Evolutionary conservation across 2,113 vertebrate species (phyloP), one percentile per base, ranked within the genome.

Genomic region (Glaucomys volans): DNA sequence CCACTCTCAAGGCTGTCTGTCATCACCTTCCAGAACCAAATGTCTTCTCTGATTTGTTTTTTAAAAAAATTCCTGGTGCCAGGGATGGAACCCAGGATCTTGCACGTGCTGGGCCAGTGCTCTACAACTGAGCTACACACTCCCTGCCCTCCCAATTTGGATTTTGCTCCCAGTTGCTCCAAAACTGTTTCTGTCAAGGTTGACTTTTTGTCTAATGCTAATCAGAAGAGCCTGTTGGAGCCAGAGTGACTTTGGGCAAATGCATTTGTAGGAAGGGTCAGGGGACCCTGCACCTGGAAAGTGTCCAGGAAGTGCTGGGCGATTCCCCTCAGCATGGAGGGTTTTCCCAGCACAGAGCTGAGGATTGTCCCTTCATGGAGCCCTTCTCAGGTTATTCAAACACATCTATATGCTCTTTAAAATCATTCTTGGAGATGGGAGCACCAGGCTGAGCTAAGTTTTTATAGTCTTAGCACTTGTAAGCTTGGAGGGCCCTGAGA

Each of bases 401-500:
- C 32, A 44, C 9, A 47, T 47, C 18, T 22, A 4, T 22, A 4
- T 30, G 52, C 40, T 83, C 90, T 94, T 91, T 62, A 79, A 57
- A 80, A 20, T 75, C 54, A 1, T 30, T 28, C 30, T 24, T 52
- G 18, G 32, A 79, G 59, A n/a, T 0, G 0, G 14, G 22, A 40
- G 24, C 32, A 40, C 57, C 30, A 8, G 47, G 30, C 13, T 50
- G 57, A 32, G 69, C 47, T n/a, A 40, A 44, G 28, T 30, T 30
- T 67, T 89, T 50, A 47, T 75, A 44, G 16, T 52, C 62, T 77
- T 62, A 62, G 57, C 52, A 44, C 79, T 86, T 5, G n/a, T 18
- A 37, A 77, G 5, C 1, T 0, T 26, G 6, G 47, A 92, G 8
- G 24, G 35, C 35, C 24, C 32, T 7, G 8, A 42, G 18, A 50